phyloP scores from a whole-genome alignment of 1,140 invertebrate species.

The Drosophila melanogaster region Release_6_plus_ISO1_MT NT_033779.5:6516501-6517000 shows the following conservation, averaged over 20 bases:
- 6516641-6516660: slow-evolving; percentile 11
- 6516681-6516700: slow-evolving; percentile 10
- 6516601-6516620: slow-evolving; percentile 17
- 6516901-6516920: background rate
- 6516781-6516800: background rate
- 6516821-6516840: background rate
- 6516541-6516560: slow-evolving; percentile 26
- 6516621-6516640: slow-evolving; percentile 25
- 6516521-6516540: slow-evolving; percentile 32
- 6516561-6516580: background rate
- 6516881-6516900: background rate
- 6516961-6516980: background rate
- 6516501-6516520: slow-evolving; percentile 43
- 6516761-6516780: background rate
- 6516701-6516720: slow-evolving; percentile 18
- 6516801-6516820: background rate
- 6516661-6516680: slow-evolving; percentile 15
- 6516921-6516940: background rate
- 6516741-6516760: slow-evolving; percentile 14
- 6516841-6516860: slow-evolving; percentile 1
- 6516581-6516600: slow-evolving; percentile 26
- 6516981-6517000: background rate
- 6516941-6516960: background rate
- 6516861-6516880: slow-evolving; percentile 1
- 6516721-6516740: slow-evolving; percentile 24